A percentile compares a stretch with the other conserved stretches of the same genome.
These are phyloP conservation scores for Graptemys geographica DNA, from an alignment of 2,797 vertebrate species.

Conservation along the genomic window DNA sequence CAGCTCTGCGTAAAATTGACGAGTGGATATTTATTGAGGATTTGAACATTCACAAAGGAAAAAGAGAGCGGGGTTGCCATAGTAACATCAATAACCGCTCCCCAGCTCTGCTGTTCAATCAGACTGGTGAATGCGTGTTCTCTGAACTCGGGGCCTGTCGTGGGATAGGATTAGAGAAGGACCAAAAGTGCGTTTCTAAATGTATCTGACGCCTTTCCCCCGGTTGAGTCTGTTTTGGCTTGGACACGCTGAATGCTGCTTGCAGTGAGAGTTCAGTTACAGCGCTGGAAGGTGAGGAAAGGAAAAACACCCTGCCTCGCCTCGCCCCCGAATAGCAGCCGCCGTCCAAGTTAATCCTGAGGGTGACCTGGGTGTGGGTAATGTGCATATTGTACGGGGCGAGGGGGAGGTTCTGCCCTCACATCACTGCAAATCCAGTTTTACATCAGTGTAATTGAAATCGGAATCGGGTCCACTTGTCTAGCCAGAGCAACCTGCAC, in stretches of 20 bases:
- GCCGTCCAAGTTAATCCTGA: rapidly evolving
- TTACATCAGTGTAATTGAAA: not conserved
- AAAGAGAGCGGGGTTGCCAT: conserved; percentile 65
- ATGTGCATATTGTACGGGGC: not conserved
- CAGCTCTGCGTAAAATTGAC: conserved; percentile 76
- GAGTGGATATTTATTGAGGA: conserved; percentile 63
- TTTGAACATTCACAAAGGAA: conserved; percentile 23
- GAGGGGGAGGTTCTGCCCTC: not conserved
- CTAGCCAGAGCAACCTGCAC: not conserved
- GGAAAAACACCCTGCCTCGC: not conserved
- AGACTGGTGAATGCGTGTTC: not conserved
- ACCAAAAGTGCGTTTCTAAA: not conserved
- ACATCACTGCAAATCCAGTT: not conserved
- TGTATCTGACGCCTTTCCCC: not conserved
- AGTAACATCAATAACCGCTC: conserved; percentile 75
- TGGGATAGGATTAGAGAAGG: not conserved
- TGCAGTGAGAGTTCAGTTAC: rapidly evolving
- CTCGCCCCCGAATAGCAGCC: rapidly evolving
- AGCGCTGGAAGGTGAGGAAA: not conserved
- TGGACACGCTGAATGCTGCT: rapidly evolving
- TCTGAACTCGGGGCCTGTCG: rapidly evolving
- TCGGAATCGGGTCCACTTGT: not conserved
- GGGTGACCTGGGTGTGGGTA: not conserved
- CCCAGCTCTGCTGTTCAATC: not conserved
- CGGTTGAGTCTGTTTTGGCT: rapidly evolving